Evolutionary conservation across 2,888 invertebrate species (phyloP).

Genomic region (Acleris laterana): DNA sequence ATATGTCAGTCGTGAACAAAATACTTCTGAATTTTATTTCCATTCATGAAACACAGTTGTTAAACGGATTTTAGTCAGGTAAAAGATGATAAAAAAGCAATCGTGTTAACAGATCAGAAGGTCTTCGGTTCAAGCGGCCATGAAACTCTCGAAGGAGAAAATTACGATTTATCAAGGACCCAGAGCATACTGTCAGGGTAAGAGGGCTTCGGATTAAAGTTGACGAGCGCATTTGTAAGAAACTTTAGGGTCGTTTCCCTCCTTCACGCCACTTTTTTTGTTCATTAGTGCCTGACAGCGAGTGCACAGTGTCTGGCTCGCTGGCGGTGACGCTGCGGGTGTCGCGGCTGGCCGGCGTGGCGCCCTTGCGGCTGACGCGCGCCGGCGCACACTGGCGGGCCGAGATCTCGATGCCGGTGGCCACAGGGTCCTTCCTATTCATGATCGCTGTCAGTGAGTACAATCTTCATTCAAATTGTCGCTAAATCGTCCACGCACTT

Average conservation of each 20-base stretch:
- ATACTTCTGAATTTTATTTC: no score
- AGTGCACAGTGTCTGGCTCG: constrained; percentile 45
- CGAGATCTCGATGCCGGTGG: constrained; percentile 39
- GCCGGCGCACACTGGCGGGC: constrained; percentile 42
- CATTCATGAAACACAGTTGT: no score
- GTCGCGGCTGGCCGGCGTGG: constrained; percentile 48
- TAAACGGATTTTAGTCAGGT: no score
- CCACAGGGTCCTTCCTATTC: constrained; percentile 43
- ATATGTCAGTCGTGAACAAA: no score
- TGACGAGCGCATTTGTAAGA: no score
- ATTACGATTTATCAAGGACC: neutral
- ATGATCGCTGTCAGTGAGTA: constrained; percentile 47
- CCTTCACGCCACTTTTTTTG: neutral
- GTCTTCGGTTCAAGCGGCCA: neutral
- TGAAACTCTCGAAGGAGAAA: neutral
- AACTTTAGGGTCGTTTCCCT: no score
- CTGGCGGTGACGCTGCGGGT: constrained; percentile 45
- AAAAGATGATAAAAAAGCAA: no score
- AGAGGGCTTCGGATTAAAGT: neutral
- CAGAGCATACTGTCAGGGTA: neutral
- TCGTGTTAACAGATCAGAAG: neutral
- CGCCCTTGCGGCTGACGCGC: constrained; percentile 48
- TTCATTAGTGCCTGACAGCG: constrained; percentile 7
- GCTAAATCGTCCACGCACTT: no score
- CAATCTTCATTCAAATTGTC: neutral